These are phyloP conservation scores for Silurus meridionalis DNA, from an alignment of 2,113 vertebrate species.

Conservation along the genomic window DNA sequence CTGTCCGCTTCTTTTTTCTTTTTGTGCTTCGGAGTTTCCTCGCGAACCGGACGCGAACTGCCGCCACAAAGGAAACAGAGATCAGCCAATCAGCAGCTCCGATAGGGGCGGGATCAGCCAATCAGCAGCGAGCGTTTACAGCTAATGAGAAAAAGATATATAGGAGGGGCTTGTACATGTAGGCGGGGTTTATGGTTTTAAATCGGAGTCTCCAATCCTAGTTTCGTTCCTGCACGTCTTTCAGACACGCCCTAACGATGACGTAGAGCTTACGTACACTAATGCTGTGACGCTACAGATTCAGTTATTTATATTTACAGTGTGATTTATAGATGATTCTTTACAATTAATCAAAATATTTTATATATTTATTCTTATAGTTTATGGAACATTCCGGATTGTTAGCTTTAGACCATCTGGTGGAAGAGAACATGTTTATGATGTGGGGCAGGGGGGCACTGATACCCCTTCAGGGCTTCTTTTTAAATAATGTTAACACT, in stretches of 20 bases:
- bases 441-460: too few relatives aligned
- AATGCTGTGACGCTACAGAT: neutral
- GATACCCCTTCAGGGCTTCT: too few relatives aligned
- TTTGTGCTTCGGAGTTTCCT: constrained; percentile 67
- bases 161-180: neutral
- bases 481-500: neutral
- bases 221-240: neutral
- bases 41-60: constrained; percentile 73
- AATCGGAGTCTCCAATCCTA: constrained; percentile 1
- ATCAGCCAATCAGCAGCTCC: constrained; percentile 43
- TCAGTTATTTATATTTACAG: neutral
- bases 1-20: constrained; percentile 42
- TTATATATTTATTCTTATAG: neutral
- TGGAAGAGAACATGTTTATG: neutral
- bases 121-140: neutral
- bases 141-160: too few relatives aligned
- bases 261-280: neutral
- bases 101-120: constrained; percentile 42
- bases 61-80: constrained; percentile 67
- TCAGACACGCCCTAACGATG: neutral
- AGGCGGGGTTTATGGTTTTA: constrained; percentile 19
- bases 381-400: neutral
- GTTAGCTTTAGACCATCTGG: neutral
- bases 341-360: neutral
- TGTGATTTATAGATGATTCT: neutral